Evolutionary conservation across 2,113 vertebrate genomes (phyloP).

Genomic region (Opisthocomus hoazin): DNA sequence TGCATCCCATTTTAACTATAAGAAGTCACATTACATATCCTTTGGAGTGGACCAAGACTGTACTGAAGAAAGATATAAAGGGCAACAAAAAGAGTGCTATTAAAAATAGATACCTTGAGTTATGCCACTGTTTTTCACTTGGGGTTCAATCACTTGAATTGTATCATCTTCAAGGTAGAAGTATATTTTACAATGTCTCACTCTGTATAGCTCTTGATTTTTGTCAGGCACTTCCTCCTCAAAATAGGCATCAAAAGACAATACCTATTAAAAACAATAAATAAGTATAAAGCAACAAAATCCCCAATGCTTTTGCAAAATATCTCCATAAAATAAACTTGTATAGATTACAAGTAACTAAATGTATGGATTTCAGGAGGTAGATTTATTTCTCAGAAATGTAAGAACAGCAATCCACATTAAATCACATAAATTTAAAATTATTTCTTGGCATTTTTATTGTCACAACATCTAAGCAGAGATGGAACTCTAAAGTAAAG

Average conservation of each 20-base stretch:
- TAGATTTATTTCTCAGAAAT: constrained; percentile 7
- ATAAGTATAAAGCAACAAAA: constrained; percentile 47
- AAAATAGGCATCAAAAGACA: constrained; percentile 88
- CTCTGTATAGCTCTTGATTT: constrained; percentile 75
- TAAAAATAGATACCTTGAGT: constrained; percentile 81
- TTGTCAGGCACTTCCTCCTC: constrained; percentile 78
- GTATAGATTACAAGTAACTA: not conserved
- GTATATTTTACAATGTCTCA: constrained; percentile 87
- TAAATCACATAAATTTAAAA: constrained; percentile 10
- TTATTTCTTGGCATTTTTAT: constrained; percentile 27
- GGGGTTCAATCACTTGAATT: constrained; percentile 87
- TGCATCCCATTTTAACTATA: not conserved
- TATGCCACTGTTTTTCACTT: constrained; percentile 83
- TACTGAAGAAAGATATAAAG: not conserved
- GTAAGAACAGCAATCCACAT: constrained; percentile 3
- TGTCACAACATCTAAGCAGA: constrained; percentile 33
- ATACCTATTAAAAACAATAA: constrained; percentile 72
- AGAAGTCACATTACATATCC: not conserved
- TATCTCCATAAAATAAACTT: constrained; percentile 30
- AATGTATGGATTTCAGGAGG: not conserved
- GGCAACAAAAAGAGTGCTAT: not conserved
- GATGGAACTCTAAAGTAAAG: not conserved
- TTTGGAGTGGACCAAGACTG: not conserved
- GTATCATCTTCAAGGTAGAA: constrained; percentile 93
- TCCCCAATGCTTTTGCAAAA: not conserved